phyloP scores from a whole-genome alignment of 2,797 vertebrate species.

The Melanotaenia parkinsoni region DNA sequence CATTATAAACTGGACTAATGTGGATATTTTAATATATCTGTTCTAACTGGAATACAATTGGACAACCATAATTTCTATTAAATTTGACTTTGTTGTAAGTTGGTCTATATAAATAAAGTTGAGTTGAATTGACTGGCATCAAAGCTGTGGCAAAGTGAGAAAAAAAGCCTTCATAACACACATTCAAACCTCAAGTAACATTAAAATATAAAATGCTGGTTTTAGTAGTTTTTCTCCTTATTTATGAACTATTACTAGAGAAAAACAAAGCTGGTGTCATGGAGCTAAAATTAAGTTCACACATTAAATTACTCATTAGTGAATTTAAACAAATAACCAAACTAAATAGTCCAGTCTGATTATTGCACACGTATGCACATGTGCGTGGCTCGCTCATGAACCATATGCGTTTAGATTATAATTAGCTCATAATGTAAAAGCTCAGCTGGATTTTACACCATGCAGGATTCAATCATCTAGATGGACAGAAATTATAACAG shows the following conservation, averaged over 20 bases:
- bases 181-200: not conserved
- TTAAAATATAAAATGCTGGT: not conserved
- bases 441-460: slow-evolving; percentile 17
- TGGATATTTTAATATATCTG: too few relatives aligned
- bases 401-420: slow-evolving; percentile 2
- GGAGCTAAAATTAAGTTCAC: not conserved
- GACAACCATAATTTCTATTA: too few relatives aligned
- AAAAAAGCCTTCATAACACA: slow-evolving; percentile 2
- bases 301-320: not conserved
- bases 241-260: not conserved
- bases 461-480: slow-evolving; percentile 35
- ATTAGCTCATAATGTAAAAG: slow-evolving; percentile 28
- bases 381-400: not conserved
- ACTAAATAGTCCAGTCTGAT: not conserved
- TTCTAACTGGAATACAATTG: too few relatives aligned
- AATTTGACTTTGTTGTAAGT: too few relatives aligned
- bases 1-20: too few relatives aligned
- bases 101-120: too few relatives aligned
- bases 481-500: slow-evolving; percentile 25
- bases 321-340: slow-evolving; percentile 8
- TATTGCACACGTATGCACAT: not conserved
- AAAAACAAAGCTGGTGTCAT: not conserved
- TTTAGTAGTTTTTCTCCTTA: not conserved
- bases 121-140: too few relatives aligned
- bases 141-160: not conserved